Conservation (phyloP, 1,140 invertebrate species). For the Zaprionus lachaisei region DNA sequence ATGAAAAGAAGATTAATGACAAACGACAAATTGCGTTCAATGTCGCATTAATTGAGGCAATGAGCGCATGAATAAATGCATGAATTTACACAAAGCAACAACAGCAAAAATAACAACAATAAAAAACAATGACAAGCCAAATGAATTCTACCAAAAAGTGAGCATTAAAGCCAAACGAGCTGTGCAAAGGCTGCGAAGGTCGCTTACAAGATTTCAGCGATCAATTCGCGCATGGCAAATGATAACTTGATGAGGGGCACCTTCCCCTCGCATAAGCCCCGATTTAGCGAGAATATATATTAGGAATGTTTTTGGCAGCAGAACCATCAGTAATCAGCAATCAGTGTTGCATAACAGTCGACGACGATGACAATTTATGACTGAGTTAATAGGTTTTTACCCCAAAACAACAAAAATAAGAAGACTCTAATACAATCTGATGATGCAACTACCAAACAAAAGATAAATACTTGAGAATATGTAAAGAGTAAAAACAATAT, state of each 20-base stretch:
- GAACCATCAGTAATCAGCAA: not conserved
- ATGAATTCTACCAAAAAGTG: conserved; percentile 62
- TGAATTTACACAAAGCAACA: conserved; percentile 60
- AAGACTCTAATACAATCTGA: not conserved
- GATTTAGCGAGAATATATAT: conserved; percentile 12
- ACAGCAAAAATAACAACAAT: conserved; percentile 30
- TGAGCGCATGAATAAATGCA: conserved; percentile 80
- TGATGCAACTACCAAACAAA: conserved; percentile 18
- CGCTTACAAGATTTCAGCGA: conserved; percentile 53
- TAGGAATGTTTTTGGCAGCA: not conserved
- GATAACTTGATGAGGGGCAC: conserved; percentile 5
- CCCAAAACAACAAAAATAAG: not conserved
- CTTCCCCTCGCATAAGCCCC: not conserved
- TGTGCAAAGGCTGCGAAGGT: conserved; percentile 48
- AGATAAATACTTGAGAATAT: conserved; percentile 11
- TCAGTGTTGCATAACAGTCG: not conserved
- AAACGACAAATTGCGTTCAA: conserved; percentile 80
- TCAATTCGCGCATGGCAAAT: conserved; percentile 24
- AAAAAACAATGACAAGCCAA: conserved; percentile 60
- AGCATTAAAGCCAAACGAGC: conserved; percentile 38
- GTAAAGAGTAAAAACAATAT: not conserved
- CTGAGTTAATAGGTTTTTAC: not conserved
- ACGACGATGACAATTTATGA: conserved; percentile 4
- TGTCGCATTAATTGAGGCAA: conserved; percentile 84
- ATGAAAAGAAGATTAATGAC: conserved; percentile 79